These are phyloP conservation scores for Phoeniculus purpureus DNA, from an alignment of 2,797 vertebrate species.

Conservation along the genomic window DNA sequence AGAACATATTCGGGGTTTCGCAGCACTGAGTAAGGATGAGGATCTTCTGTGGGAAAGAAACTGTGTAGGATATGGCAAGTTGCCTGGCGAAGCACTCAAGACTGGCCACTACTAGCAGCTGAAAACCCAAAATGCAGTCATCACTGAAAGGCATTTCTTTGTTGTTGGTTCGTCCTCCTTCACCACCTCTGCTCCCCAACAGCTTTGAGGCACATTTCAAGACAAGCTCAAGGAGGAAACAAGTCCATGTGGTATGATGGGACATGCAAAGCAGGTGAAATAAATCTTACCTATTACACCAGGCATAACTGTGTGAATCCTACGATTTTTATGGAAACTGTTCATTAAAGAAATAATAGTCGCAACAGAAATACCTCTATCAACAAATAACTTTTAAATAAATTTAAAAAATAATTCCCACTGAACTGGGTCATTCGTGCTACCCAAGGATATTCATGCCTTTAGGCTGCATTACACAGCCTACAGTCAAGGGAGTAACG, in stretches of 20 bases:
- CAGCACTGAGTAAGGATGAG: neutral
- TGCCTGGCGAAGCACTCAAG: neutral
- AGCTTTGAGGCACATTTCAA: neutral
- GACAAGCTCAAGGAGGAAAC: neutral
- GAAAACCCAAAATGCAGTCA: accelerated
- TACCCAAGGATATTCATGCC: neutral
- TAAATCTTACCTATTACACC: neutral
- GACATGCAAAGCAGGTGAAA: neutral
- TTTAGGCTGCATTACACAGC: neutral
- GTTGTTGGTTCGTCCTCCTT: neutral
- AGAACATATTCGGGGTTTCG: neutral
- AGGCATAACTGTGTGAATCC: neutral
- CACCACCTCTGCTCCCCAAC: accelerated
- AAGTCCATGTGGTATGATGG: accelerated
- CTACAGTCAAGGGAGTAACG: neutral
- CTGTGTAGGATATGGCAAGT: neutral
- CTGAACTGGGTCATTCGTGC: neutral
- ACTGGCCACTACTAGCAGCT: neutral
- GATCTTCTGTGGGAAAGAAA: neutral
- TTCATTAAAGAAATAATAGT: neutral
- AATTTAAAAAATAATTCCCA: neutral
- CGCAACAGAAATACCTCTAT: neutral
- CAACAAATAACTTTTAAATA: neutral
- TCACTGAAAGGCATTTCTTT: neutral
- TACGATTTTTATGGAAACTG: neutral